Percentiles rank a stretch among this genome's conserved stretches.
These are phyloP conservation scores for Cydia fagiglandana DNA, from an alignment of 1,140 invertebrate genomes.

Conservation along the genomic window DNA sequence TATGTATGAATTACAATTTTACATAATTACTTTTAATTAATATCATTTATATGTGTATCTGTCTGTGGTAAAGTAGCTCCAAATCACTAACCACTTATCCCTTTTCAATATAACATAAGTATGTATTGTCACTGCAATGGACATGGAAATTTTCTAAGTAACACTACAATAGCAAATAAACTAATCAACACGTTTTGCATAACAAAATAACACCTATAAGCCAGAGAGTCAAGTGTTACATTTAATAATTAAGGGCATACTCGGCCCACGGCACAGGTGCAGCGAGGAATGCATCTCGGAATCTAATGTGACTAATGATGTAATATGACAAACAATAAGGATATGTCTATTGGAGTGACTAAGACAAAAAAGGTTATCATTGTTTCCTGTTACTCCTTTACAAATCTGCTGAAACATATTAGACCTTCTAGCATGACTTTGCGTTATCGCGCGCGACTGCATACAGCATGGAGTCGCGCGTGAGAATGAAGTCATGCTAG, in stretches of 20 bases:
- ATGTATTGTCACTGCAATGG: neutral
- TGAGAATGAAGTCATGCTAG: too few species aligned
- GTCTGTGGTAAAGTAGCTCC: neutral
- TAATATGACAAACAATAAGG: constrained; percentile 15
- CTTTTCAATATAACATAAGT: neutral
- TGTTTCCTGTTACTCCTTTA: constrained; percentile 20
- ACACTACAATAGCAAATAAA: constrained; percentile 8
- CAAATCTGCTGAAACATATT: neutral
- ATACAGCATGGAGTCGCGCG: too few species aligned
- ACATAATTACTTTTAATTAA: neutral
- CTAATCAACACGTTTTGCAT: constrained; percentile 29
- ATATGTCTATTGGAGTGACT: constrained; percentile 15
- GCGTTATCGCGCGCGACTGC: too few species aligned
- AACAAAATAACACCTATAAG: constrained; percentile 27
- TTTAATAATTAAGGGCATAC: constrained; percentile 19
- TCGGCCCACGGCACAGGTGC: constrained; percentile 23
- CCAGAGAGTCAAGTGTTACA: constrained; percentile 14
- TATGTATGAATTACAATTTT: too few species aligned
- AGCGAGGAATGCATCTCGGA: constrained; percentile 27
- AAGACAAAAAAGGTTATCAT: constrained; percentile 20
- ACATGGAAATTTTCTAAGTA: neutral
- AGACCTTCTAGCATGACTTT: too few species aligned
- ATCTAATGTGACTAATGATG: constrained; percentile 23
- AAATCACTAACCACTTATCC: neutral
- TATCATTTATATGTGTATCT: neutral